Percentiles rank a stretch among this genome's conserved stretches.
phyloP scores from a whole-genome alignment of 2,888 invertebrate genomes.

The Gerris lacustris region DNA sequence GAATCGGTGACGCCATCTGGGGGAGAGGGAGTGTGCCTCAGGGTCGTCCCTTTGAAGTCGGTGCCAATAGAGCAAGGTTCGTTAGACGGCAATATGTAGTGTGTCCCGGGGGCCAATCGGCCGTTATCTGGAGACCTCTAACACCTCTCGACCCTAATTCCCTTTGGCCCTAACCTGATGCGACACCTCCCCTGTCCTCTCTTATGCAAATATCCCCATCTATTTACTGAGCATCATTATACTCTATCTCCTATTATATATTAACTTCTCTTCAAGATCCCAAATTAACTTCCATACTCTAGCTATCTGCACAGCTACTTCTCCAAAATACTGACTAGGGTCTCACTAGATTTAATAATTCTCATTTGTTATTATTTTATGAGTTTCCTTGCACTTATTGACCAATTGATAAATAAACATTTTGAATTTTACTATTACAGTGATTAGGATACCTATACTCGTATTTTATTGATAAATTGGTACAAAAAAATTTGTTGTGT shows the following conservation, averaged over 20 bases:
- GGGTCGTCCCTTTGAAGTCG: conserved; percentile 21
- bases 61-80: conserved; percentile 19
- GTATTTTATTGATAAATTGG: too few species aligned
- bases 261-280: neutral
- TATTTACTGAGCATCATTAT: conserved; percentile 1
- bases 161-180: neutral
- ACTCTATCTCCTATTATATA: conserved; percentile 7
- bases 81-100: conserved; percentile 25
- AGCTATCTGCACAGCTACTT: too few species aligned
- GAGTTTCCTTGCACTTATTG: too few species aligned
- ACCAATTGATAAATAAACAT: too few species aligned
- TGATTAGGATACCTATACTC: too few species aligned
- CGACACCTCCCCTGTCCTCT: conserved; percentile 1
- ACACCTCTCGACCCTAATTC: neutral
- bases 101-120: conserved; percentile 12
- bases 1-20: conserved; percentile 14
- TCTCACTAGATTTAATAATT: too few species aligned
- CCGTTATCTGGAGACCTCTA: neutral
- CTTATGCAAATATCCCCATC: neutral
- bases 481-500: too few species aligned
- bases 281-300: too few species aligned
- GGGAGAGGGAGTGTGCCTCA: conserved; percentile 5
- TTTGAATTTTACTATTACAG: too few species aligned
- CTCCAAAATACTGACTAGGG: too few species aligned
- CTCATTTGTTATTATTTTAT: too few species aligned